phyloP scores from a whole-genome alignment of 1,140 invertebrate genomes.

The Dinoponera quadriceps region DNA sequence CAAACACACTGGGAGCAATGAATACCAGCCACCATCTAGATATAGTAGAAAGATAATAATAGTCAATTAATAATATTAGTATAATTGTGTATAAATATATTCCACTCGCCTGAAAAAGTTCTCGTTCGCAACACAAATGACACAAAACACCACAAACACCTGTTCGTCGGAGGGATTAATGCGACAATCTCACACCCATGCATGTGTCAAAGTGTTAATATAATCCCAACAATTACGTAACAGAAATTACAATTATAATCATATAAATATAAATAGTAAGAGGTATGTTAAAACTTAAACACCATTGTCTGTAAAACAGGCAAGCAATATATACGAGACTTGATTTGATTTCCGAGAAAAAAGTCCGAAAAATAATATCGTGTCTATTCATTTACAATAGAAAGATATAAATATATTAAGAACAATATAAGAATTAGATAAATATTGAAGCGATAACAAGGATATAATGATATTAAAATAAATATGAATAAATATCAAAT shows the following conservation, averaged over 20 bases:
- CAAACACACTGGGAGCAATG: slow-evolving; percentile 70
- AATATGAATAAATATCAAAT: slow-evolving; percentile 38
- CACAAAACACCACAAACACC: slow-evolving; percentile 33
- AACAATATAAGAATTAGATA: slow-evolving; percentile 1
- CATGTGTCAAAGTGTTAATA: slow-evolving; percentile 10
- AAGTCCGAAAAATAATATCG: slow-evolving; percentile 1
- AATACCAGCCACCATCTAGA: slow-evolving; percentile 80
- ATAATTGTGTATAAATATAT: slow-evolving; percentile 4
- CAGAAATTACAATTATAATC: slow-evolving; percentile 29
- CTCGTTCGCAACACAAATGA: slow-evolving; percentile 3
- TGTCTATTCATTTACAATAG: slow-evolving; percentile 12
- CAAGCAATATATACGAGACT: not conserved
- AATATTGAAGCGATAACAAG: too few species aligned
- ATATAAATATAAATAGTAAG: not conserved
- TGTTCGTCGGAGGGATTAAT: slow-evolving; percentile 8
- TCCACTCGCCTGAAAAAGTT: slow-evolving; percentile 12
- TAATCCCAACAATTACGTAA: slow-evolving; percentile 34
- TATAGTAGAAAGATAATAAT: slow-evolving; percentile 53
- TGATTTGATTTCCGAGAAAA: not conserved
- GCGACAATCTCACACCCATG: slow-evolving; percentile 33
- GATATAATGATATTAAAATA: slow-evolving; percentile 24
- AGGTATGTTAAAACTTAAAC: slow-evolving; percentile 23
- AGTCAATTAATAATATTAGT: slow-evolving; percentile 42
- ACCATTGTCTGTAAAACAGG: not conserved
- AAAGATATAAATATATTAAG: slow-evolving; percentile 1